A percentile compares a stretch with the other conserved stretches of the same genome.
Conservation (phyloP, 2,888 invertebrate genomes). For the Sericinus montela region DNA sequence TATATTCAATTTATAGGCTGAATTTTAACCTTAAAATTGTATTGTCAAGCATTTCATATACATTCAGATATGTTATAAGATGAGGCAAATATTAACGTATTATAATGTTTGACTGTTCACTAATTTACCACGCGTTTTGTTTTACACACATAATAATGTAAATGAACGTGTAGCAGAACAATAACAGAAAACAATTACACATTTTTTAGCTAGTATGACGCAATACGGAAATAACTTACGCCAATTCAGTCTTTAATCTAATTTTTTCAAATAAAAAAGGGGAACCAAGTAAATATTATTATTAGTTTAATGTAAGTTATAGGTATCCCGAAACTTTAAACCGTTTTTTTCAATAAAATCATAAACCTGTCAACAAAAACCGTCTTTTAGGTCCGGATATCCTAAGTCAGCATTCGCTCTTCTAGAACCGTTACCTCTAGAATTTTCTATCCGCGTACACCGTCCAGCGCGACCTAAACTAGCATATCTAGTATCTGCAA, state of each 20-base stretch:
- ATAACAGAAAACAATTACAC: no score
- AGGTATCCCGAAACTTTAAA: no score
- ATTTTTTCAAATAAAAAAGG: slow-evolving; percentile 32
- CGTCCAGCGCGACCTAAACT: slow-evolving; percentile 68
- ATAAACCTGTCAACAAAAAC: slow-evolving; percentile 85
- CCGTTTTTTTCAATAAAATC: slow-evolving; percentile 72
- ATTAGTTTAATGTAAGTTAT: slow-evolving; percentile 4
- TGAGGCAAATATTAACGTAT: slow-evolving; percentile 36
- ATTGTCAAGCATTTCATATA: slow-evolving; percentile 77
- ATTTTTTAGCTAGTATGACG: slow-evolving; percentile 18
- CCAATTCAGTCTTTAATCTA: slow-evolving; percentile 72
- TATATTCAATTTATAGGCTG: slow-evolving; percentile 6
- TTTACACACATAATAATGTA: no score
- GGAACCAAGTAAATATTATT: slow-evolving; percentile 14
- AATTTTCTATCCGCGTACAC: slow-evolving; percentile 58
- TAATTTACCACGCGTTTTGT: no score
- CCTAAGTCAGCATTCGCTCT: slow-evolving; percentile 71
- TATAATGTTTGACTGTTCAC: slow-evolving; percentile 1
- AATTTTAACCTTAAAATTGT: slow-evolving; percentile 49
- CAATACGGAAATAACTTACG: slow-evolving; percentile 50
- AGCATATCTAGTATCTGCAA: slow-evolving; percentile 72
- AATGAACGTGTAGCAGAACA: no score
- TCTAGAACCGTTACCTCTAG: slow-evolving; percentile 62
- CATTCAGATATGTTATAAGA: slow-evolving; percentile 75
- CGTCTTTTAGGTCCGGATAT: slow-evolving; percentile 82